Evolutionary conservation across 2,888 invertebrate genomes (phyloP), one percentile per base, ranked within the genome.

Genomic region (Stenurella melanura): DNA sequence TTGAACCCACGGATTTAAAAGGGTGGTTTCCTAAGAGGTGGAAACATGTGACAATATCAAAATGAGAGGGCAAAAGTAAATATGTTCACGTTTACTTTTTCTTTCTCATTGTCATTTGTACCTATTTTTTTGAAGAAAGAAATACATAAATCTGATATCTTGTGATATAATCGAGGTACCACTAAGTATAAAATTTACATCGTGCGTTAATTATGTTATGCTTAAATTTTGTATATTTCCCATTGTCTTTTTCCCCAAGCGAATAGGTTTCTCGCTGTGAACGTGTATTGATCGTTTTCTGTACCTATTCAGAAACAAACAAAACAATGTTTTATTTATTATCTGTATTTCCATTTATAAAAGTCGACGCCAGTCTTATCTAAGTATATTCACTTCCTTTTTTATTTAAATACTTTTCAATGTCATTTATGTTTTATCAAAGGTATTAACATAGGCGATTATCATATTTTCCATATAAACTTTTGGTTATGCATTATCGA

Each of bases 321-420:
- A n/a, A 50, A 50, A 50, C n/a, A 50, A 50, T 50, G 50, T 50
- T 50, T 50, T 50, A 50, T 50, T 50, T 50, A 50, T n/a, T 50
- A 50, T 50, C n/a, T 50, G 30, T 34, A n/a, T 50, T 50, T 50
- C 50, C n/a, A 15, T 15, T 50, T n/a, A n/a, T 50, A 50, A 50
- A 15, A 50, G 50, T 50, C 15, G 50, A 50, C 50, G 50, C 50
- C 50, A 50, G 50, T n/a, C 50, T 50, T 50, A 50, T 50, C 50
- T 42, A 42, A 12, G 12, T 50, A 2, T 50, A 15, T 42, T 42
- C 7, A 42, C 42, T 50, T n/a, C 50, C 50, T n/a, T 42, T 50
- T 50, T 50, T 50, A n/a, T 50, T 50, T 50, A n/a, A 50, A 50
- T 50, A 50, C 50, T 50, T 50, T 50, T 50, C 50, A 50, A 50